A percentile compares a stretch with the other conserved stretches of the same genome.
Evolutionary conservation across 2,113 vertebrate genomes (phyloP).

Genomic region (Phylloscopus trochilus): DNA sequence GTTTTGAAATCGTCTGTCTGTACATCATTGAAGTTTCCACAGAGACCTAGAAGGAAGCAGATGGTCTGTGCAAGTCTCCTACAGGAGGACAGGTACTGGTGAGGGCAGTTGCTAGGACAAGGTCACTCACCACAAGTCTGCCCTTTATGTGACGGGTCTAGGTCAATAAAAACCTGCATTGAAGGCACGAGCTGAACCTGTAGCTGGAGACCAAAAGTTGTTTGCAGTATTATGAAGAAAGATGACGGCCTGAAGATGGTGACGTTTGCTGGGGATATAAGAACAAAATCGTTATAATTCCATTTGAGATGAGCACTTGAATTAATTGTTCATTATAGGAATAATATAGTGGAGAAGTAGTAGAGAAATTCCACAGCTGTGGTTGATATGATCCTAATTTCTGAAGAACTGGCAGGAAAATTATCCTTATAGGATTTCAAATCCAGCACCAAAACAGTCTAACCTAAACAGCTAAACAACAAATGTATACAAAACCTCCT

Average conservation of each 20-base stretch:
- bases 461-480: not conserved
- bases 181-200: slow-evolving; percentile 80
- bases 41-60: slow-evolving; percentile 78
- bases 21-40: slow-evolving; percentile 89
- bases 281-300: not conserved
- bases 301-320: not conserved
- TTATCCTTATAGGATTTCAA: not conserved
- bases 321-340: not conserved
- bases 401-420: not conserved
- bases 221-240: slow-evolving; percentile 80
- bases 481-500: not conserved
- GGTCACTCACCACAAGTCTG: slow-evolving; percentile 82
- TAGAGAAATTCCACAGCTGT: not conserved
- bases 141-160: slow-evolving; percentile 66
- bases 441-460: not conserved
- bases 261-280: slow-evolving; percentile 74
- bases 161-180: slow-evolving; percentile 85
- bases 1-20: slow-evolving; percentile 86
- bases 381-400: not conserved
- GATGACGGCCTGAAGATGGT: slow-evolving; percentile 84
- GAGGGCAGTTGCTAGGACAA: not conserved
- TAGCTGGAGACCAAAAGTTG: slow-evolving; percentile 76
- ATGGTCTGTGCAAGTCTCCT: not conserved
- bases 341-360: not conserved
- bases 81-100: not conserved